Conservation (phyloP, 2,797 vertebrate genomes). For the Emys orbicularis region DNA sequence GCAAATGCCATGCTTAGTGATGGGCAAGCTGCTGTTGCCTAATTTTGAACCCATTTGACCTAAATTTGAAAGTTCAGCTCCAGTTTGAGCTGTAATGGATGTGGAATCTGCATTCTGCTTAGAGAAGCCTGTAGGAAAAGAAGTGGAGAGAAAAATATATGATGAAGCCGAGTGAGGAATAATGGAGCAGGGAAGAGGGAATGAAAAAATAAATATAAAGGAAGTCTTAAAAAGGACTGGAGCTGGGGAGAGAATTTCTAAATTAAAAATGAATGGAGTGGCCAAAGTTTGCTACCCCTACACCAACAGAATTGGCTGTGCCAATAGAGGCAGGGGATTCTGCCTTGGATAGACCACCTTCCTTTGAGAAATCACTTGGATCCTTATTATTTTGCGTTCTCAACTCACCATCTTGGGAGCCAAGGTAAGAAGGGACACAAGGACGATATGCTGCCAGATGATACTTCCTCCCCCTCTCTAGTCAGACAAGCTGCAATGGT, state of each 20-base stretch:
- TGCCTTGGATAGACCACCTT: background rate
- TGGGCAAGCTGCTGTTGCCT: background rate
- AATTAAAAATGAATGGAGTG: background rate
- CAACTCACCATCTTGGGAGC: background rate
- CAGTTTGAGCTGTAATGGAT: background rate
- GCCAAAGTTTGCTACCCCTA: background rate
- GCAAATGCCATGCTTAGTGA: background rate
- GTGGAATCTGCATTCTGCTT: slow-evolving; percentile 21
- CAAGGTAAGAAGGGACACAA: background rate
- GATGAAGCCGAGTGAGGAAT: background rate
- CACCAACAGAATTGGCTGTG: background rate
- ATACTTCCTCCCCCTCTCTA: background rate
- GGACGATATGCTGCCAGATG: background rate
- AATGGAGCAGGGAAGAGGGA: background rate
- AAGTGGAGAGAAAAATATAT: background rate
- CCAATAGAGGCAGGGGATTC: background rate
- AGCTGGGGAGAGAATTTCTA: background rate
- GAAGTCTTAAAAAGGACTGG: background rate
- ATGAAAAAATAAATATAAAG: accelerated
- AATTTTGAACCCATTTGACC: background rate
- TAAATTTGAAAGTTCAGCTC: background rate
- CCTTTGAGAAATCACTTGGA: background rate
- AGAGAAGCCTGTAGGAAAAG: background rate
- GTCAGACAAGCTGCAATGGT: background rate
- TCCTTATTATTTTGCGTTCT: background rate